Conservation (phyloP, 2,888 invertebrate genomes). For the Junonia oenone region DNA sequence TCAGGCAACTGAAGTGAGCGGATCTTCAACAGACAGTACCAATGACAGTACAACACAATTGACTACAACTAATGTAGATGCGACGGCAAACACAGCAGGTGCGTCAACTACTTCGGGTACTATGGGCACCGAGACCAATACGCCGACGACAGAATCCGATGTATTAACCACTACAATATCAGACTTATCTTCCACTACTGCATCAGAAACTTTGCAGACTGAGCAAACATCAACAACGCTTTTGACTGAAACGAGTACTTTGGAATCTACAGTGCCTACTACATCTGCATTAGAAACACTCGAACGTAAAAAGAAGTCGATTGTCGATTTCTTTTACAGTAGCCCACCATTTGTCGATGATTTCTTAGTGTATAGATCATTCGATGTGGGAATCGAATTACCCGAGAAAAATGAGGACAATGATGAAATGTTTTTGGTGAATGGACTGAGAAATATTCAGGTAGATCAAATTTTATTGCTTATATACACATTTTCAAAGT, state of each 20-base stretch:
- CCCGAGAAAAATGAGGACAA: constrained; percentile 39
- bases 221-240: constrained; percentile 17
- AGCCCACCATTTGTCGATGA: constrained; percentile 62
- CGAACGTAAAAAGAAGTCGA: constrained; percentile 60
- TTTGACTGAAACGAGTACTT: constrained; percentile 21
- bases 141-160: constrained; percentile 15
- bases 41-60: constrained; percentile 11
- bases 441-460: constrained; percentile 65
- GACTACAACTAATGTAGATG: background rate
- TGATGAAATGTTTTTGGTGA: constrained; percentile 59
- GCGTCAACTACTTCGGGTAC: constrained; percentile 1
- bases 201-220: constrained; percentile 17
- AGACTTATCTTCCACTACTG: constrained; percentile 15
- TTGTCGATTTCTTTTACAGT: constrained; percentile 63
- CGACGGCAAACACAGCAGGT: background rate
- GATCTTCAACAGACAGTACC: constrained; percentile 22
- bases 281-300: constrained; percentile 51
- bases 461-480: constrained; percentile 36
- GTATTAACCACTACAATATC: constrained; percentile 15
- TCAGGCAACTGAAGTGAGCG: constrained; percentile 35
- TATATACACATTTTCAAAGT: background rate
- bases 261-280: constrained; percentile 29
- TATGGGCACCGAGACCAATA: background rate
- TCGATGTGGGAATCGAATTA: constrained; percentile 50
- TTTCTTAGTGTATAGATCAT: constrained; percentile 57